Evolutionary conservation across 2,888 invertebrate genomes (phyloP).

Genomic region (Napeogenes inachia): DNA sequence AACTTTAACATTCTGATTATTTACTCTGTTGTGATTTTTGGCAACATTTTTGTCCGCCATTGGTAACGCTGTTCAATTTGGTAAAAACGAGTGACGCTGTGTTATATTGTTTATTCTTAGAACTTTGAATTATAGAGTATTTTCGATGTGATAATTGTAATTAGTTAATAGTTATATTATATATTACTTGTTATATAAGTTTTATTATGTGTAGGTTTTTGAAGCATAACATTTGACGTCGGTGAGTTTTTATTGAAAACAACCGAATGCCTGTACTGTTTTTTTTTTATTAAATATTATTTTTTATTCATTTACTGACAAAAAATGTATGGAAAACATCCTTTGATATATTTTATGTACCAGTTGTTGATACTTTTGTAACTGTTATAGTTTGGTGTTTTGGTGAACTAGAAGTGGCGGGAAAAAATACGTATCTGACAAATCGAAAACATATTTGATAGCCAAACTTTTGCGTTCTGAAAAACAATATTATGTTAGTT

Average conservation of each 20-base stretch:
- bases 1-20: neutral
- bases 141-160: neutral
- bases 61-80: constrained; percentile 10
- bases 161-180: neutral
- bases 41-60: constrained; percentile 12
- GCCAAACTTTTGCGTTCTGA: neutral
- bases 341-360: no score
- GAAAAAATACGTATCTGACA: constrained; percentile 14
- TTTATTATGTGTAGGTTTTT: constrained; percentile 26
- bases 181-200: neutral
- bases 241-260: constrained; percentile 33
- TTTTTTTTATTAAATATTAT: neutral
- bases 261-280: neutral
- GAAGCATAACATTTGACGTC: constrained; percentile 37
- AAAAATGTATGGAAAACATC: no score
- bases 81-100: constrained; percentile 14
- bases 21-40: neutral
- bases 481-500: neutral
- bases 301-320: neutral
- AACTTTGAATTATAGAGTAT: neutral
- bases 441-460: neutral
- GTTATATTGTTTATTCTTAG: constrained; percentile 13
- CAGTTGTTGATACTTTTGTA: no score
- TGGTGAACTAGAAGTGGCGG: constrained; percentile 15
- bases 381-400: no score